Evolutionary conservation across 2,797 vertebrate species (phyloP), one percentile per base, ranked within the genome.

Genomic region (Valencia hispanica): DNA sequence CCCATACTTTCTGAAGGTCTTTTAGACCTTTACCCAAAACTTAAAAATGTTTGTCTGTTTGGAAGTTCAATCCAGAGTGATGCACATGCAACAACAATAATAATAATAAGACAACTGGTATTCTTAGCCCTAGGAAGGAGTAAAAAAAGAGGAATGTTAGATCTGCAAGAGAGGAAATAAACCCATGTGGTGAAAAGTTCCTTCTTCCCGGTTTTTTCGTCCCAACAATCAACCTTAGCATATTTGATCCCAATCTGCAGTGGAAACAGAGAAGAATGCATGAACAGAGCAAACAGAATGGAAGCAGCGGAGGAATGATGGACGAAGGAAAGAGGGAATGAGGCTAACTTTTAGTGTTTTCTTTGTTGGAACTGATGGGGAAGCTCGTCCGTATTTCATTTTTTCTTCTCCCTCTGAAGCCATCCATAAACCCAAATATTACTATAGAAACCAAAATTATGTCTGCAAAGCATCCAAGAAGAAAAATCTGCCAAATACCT

Each of bases 401-500:
- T 73, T 69, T 75, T 76, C 61, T 72, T 65, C 20, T 73, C 55
- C 48, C n/a, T 73, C 55, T 53, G 7, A 66, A 78, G n/a, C 53
- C 79, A 51, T 75, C 73, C 0, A 22, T 86, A 74, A 57, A 68
- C 72, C 79, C 61, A 82, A 78, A 87, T 79, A 85, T 92, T 85
- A 75, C 81, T 70, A 55, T 77, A 77, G 78, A 74, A 91, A 91
- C 84, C 89, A 85, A 88, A 81, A 77, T 76, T 80, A 53, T 53
- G 86, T 89, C 84, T 75, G 68, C 78, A 83, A 87, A 87, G 85
- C 83, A 87, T 87, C 78, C 11, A 7, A 70, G 68, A 27, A 75
- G 25, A 84, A 87, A 86, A 87, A 86, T 74, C 43, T 80, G 71
- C 79, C 82, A 80, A 87, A 91, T 88, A 66, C 78, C 84, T 80